These are phyloP conservation scores for human (Homo sapiens) DNA, from an alignment of 2,113 vertebrate genomes.

Conservation along the genomic window DNA sequence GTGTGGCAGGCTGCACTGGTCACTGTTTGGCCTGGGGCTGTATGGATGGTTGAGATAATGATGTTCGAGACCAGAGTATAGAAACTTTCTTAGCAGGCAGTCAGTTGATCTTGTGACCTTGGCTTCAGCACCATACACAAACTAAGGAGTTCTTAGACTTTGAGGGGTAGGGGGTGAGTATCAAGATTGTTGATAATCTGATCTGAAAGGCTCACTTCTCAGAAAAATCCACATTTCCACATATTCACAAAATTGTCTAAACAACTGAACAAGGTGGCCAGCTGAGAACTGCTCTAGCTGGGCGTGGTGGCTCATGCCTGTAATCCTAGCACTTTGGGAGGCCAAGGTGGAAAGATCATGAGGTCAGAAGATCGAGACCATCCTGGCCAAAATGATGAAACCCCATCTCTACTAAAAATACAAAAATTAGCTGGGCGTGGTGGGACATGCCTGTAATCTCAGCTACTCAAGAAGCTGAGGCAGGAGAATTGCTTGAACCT, in stretches of 20 bases:
- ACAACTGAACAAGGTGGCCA: not conserved
- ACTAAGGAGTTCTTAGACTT: not conserved
- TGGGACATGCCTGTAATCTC: too few relatives aligned
- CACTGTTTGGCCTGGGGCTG: not conserved
- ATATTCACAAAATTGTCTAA: not conserved
- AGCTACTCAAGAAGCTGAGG: too few relatives aligned
- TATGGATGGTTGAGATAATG: not conserved
- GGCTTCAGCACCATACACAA: not conserved
- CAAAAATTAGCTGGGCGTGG: too few relatives aligned
- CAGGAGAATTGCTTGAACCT: too few relatives aligned
- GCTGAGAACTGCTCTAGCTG: not conserved
- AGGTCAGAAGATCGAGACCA: too few relatives aligned
- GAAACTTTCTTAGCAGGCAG: not conserved
- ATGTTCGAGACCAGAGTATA: not conserved
- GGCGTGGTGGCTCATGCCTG: too few relatives aligned
- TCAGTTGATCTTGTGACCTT: not conserved
- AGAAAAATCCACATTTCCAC: not conserved
- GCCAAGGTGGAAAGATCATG: too few relatives aligned
- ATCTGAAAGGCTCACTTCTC: conserved; percentile 4
- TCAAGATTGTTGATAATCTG: not conserved
- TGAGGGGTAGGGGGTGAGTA: not conserved
- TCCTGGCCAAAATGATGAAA: too few relatives aligned
- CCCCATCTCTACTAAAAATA: too few relatives aligned
- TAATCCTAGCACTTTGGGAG: too few relatives aligned
- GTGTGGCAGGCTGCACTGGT: fast-evolving